Evolutionary conservation across 64 coral and sea anemone genomes (phyloP), one percentile per base, ranked within the genome.

Genomic region (Cladopsammia gracilis): DNA sequence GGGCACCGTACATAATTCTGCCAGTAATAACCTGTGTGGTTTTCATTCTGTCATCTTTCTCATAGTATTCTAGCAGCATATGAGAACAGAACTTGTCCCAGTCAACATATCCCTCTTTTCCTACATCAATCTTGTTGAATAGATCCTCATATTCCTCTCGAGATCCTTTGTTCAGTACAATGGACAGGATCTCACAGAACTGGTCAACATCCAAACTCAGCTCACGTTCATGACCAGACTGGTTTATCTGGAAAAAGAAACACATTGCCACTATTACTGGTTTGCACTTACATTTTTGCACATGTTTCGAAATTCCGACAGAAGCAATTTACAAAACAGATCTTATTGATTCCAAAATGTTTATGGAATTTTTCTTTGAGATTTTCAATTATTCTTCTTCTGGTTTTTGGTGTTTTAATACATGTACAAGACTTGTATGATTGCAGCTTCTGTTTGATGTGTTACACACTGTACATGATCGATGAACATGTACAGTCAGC

Each of bases 61-160:
- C 98, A 82, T 99, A 96, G 71, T 99, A 99, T 61, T 99, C 98
- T 11, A 96, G 94, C 6, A 96, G 84, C 98, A 99, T 99, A 54
- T 99, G 92, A 60, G 94, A 96, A 73, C 94, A 99, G 52, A 99
- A 99, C 18, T 96, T 99, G 85, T 99, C 98, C 98, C 98, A 99
- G 77, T 99, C 98, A 52, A 96, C 98, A 92, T 96, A 99, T 5
- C 98, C 98, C 42, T 99, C 98, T 76, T 99, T 99, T 3, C 83
- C 83, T 6, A 93, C 95, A 80, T 99, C 98, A 86, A 99, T 88
- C 53, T 91, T 96, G 56, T 96, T 94, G 71, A 99, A 99, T 43
- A 99, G 74, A 53, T 99, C 91, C 62, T 87, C 94, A 92, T 94
- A 99, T 44, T 99, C 98, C 13, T 96, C 98, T 25, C 62, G 72